Percentiles rank a stretch among this genome's conserved stretches.
Evolutionary conservation across 2,113 vertebrate genomes (phyloP).

Genomic region (Rhinichthys klamathensis): DNA sequence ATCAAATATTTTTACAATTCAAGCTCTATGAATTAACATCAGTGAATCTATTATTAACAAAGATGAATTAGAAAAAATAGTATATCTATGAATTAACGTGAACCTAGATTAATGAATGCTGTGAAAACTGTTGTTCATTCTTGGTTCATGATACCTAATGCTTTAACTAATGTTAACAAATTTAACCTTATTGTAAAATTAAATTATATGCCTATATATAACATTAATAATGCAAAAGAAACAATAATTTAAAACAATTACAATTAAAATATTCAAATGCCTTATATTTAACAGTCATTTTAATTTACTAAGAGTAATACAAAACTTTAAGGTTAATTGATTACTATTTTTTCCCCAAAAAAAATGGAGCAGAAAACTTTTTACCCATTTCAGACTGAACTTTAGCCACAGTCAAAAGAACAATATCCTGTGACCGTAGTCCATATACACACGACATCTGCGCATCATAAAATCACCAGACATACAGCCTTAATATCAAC

Average conservation of each 20-base stretch:
- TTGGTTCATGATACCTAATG: background rate
- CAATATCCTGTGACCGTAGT: background rate
- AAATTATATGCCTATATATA: background rate
- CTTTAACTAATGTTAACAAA: background rate
- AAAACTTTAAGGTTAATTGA: no score
- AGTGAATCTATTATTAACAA: background rate
- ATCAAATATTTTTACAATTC: background rate
- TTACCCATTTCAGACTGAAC: background rate
- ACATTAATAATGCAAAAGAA: background rate
- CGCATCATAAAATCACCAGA: background rate
- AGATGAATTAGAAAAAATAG: background rate
- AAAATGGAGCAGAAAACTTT: background rate
- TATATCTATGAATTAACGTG: background rate
- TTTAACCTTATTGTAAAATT: background rate
- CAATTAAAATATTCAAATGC: background rate
- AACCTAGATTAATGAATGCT: background rate
- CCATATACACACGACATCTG: background rate
- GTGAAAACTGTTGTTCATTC: background rate
- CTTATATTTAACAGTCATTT: background rate
- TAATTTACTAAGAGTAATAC: background rate
- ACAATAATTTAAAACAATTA: background rate
- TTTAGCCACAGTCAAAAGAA: background rate
- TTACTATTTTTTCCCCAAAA: background rate
- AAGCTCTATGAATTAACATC: background rate
- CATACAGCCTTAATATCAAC: background rate